Evolutionary conservation across 2,888 invertebrate genomes (phyloP).

Genomic region (Pandemis cinnamomeana): DNA sequence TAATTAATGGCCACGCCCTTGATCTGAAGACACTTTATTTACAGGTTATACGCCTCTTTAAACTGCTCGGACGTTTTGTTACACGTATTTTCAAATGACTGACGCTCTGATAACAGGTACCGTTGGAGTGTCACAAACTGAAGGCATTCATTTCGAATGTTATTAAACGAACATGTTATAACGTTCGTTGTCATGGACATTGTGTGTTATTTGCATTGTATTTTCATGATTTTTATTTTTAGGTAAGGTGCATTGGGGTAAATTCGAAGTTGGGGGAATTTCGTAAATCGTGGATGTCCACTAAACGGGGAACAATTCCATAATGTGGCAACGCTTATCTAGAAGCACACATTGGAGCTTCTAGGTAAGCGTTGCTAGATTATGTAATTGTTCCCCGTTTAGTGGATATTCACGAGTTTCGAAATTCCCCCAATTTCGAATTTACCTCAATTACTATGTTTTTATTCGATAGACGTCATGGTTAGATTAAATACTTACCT

Average conservation of each 20-base stretch:
- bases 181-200: background rate
- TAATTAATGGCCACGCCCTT: too few species aligned
- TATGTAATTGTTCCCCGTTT: too few species aligned
- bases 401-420: too few species aligned
- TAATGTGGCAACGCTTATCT: too few species aligned
- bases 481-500: too few species aligned
- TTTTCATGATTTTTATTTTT: background rate
- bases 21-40: constrained; percentile 4
- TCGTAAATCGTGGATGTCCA: too few species aligned
- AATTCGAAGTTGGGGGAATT: too few species aligned
- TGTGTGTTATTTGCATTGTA: constrained; percentile 15
- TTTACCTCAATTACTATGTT: background rate
- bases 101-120: constrained; percentile 11
- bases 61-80: constrained; percentile 34
- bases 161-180: background rate
- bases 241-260: background rate
- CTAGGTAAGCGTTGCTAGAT: too few species aligned
- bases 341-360: too few species aligned
- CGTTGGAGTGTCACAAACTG: constrained; percentile 1
- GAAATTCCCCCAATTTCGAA: too few species aligned
- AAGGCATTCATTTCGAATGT: background rate
- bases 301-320: too few species aligned
- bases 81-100: constrained; percentile 39
- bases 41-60: constrained; percentile 36
- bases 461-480: background rate